A percentile compares a stretch with the other conserved stretches of the same genome.
phyloP scores from a whole-genome alignment of 2,113 vertebrate genomes.

The Gavia stellata region DNA sequence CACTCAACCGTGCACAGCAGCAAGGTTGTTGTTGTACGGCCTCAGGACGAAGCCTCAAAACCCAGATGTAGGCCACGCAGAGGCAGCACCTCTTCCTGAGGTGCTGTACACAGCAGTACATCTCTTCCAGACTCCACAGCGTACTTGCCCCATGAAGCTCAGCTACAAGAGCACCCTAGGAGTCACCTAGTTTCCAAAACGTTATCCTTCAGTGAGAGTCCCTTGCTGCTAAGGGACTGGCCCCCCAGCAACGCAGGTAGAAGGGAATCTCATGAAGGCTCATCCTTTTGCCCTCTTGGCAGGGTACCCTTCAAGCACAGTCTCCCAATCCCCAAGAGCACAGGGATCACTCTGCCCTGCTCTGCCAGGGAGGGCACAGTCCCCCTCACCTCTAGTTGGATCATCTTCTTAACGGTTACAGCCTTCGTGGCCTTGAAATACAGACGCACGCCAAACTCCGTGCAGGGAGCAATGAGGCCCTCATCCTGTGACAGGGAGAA shows the following conservation, averaged over 20 bases:
- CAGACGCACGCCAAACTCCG: slow-evolving; percentile 67
- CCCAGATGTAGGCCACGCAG: not conserved
- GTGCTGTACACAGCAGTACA: no score
- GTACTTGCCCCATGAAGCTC: not conserved
- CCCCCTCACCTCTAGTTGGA: slow-evolving; percentile 83
- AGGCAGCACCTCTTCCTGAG: no score
- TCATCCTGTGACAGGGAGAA: slow-evolving; percentile 72
- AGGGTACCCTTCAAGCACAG: not conserved
- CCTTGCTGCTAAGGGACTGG: not conserved
- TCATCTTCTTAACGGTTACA: slow-evolving; percentile 71
- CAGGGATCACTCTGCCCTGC: not conserved
- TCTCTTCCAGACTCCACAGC: not conserved
- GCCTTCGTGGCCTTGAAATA: slow-evolving; percentile 76
- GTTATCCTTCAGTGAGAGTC: not conserved
- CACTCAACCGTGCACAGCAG: not conserved
- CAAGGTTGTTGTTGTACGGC: not conserved
- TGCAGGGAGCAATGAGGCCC: slow-evolving; percentile 69
- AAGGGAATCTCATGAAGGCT: not conserved
- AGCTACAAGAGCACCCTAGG: no score
- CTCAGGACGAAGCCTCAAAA: not conserved
- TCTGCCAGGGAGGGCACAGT: not conserved
- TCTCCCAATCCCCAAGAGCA: not conserved
- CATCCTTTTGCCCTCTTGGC: not conserved
- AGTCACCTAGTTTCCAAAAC: not conserved
- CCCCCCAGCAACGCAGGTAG: rapidly evolving